A percentile compares a stretch with the other conserved stretches of the same genome.
These are phyloP conservation scores for Lymantria monacha DNA, from an alignment of 2,888 invertebrate species.

Conservation along the genomic window DNA sequence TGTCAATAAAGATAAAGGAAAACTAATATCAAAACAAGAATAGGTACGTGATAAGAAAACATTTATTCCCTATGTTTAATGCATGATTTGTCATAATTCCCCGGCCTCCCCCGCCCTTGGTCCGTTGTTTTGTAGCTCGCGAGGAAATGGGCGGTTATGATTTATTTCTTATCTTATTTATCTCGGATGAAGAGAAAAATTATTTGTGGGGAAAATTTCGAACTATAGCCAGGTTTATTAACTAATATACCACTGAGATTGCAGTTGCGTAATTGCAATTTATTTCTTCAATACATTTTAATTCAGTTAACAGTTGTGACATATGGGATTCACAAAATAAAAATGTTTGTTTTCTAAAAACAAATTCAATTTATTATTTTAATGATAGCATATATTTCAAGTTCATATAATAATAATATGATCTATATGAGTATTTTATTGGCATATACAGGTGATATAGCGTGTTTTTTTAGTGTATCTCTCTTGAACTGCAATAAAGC, in stretches of 20 bases:
- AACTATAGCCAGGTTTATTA: constrained; percentile 66
- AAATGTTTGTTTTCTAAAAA: background rate
- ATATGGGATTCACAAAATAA: constrained; percentile 17
- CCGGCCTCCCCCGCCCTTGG: constrained; percentile 67
- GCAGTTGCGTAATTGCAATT: constrained; percentile 49
- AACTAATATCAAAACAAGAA: constrained; percentile 82
- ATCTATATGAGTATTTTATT: background rate
- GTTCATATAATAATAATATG: too few relatives aligned
- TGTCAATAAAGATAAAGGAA: constrained; percentile 82
- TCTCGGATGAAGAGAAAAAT: constrained; percentile 68
- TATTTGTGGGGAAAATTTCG: constrained; percentile 56
- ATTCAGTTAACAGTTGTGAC: constrained; percentile 11
- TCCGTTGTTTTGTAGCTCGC: constrained; percentile 74
- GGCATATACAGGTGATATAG: constrained; percentile 29
- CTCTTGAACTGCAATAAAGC: constrained; percentile 67
- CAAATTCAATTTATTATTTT: too few relatives aligned
- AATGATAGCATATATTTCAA: too few relatives aligned
- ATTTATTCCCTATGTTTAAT: constrained; percentile 83
- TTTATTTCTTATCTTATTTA: constrained; percentile 77
- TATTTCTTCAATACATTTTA: constrained; percentile 23
- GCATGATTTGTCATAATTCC: constrained; percentile 82
- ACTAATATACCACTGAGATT: constrained; percentile 58
- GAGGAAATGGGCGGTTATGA: constrained; percentile 76
- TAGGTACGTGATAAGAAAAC: constrained; percentile 83
- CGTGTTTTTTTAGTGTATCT: constrained; percentile 48